Percentiles rank a stretch among this genome's conserved stretches.
phyloP scores from a whole-genome alignment of 2,113 vertebrate genomes.

The Crotalus tigris region DNA sequence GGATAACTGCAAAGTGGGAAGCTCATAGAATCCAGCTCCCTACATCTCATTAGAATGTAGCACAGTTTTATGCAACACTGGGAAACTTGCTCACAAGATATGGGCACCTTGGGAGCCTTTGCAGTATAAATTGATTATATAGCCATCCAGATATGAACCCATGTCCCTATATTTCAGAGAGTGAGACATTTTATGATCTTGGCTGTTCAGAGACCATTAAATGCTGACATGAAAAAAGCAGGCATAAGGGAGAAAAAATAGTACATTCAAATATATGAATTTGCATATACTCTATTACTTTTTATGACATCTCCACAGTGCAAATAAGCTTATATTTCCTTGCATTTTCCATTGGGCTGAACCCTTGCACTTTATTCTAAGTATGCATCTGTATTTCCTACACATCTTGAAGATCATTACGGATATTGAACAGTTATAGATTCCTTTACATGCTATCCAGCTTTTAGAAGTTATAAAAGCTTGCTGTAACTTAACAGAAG shows the following conservation, averaged over 20 bases:
- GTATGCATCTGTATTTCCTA: background rate
- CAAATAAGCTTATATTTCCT: background rate
- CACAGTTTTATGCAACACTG: background rate
- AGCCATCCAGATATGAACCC: slow-evolving; percentile 5
- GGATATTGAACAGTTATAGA: background rate
- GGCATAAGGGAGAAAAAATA: background rate
- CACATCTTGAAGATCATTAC: background rate
- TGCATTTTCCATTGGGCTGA: background rate
- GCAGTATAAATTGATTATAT: slow-evolving; percentile 25
- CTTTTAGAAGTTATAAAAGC: background rate
- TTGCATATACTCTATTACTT: background rate
- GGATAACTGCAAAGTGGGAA: background rate
- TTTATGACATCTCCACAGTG: background rate
- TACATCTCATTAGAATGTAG: slow-evolving; percentile 13
- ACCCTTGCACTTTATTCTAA: background rate
- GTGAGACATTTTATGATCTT: slow-evolving; percentile 1
- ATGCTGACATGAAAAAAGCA: background rate
- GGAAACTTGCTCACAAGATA: slow-evolving; percentile 16
- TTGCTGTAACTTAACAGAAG: background rate
- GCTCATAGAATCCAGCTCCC: background rate
- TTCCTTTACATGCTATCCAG: background rate
- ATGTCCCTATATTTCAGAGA: slow-evolving; percentile 21
- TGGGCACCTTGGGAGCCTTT: slow-evolving; percentile 10
- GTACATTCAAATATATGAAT: background rate
- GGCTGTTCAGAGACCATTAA: slow-evolving; percentile 13